These are phyloP conservation scores for Orthosia cruda DNA, from an alignment of 2,888 invertebrate species.

Conservation along the genomic window DNA sequence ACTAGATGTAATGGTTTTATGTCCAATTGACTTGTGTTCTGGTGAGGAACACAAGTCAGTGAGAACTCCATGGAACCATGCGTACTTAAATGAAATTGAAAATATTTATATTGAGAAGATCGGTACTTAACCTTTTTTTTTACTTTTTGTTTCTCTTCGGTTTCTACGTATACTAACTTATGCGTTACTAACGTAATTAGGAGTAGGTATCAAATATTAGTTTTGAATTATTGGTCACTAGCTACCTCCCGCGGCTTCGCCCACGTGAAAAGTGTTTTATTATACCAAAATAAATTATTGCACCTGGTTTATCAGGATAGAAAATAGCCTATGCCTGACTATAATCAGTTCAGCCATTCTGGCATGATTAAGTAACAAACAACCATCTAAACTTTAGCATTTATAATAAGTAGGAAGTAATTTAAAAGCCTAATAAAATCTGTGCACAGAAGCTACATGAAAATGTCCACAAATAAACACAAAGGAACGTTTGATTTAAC, in stretches of 20 bases:
- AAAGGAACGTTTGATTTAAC: constrained; percentile 22
- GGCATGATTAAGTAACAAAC: no score
- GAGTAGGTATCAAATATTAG: no score
- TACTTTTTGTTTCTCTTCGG: background rate
- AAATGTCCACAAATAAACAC: constrained; percentile 15
- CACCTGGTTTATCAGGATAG: no score
- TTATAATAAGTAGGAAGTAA: no score
- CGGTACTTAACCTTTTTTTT: background rate
- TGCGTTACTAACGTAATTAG: no score
- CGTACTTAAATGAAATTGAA: background rate
- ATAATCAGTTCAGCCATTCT: no score
- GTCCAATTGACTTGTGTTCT: constrained; percentile 13
- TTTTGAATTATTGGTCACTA: background rate
- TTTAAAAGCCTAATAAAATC: background rate
- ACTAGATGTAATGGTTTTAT: constrained; percentile 21
- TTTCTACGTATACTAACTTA: background rate
- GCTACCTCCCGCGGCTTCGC: no score
- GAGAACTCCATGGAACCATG: background rate
- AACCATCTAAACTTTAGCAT: no score
- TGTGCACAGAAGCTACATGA: background rate
- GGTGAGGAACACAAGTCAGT: constrained; percentile 6
- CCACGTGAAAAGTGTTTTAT: no score
- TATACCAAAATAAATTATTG: no score
- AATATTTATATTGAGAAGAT: background rate
- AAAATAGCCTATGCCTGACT: no score